Conservation (phyloP, 2,113 vertebrate species). For the Eurystomus gularis region DNA sequence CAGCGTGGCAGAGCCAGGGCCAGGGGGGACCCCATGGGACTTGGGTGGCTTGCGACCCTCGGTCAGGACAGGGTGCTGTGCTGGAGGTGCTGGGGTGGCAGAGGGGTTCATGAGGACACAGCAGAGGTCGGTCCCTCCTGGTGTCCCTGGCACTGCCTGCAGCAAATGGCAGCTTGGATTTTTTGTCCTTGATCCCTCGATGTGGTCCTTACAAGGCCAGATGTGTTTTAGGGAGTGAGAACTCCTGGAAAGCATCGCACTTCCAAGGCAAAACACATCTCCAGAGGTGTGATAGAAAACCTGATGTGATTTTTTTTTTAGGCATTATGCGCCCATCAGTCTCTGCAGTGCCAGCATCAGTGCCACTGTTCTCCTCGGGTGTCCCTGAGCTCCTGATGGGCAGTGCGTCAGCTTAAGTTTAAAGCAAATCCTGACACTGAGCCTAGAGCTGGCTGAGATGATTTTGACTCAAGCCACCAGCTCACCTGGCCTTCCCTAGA, state of each 20-base stretch:
- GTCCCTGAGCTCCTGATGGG: background rate
- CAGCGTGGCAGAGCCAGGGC: background rate
- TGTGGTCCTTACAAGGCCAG: rapidly evolving
- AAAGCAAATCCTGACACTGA: background rate
- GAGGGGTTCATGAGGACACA: rapidly evolving
- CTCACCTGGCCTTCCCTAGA: background rate
- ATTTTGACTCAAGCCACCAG: background rate
- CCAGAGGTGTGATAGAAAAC: background rate
- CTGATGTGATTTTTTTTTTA: background rate
- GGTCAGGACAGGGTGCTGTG: background rate
- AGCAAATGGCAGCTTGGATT: background rate
- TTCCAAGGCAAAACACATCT: background rate
- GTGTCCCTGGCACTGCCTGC: background rate
- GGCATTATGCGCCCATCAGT: background rate
- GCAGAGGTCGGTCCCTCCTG: background rate
- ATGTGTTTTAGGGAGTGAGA: background rate
- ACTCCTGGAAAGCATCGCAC: background rate
- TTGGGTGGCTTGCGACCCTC: background rate
- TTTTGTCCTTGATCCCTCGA: background rate
- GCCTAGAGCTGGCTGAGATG: background rate
- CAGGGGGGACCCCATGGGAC: background rate
- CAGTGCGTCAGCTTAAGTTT: background rate
- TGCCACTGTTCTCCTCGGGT: background rate
- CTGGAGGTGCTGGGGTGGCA: rapidly evolving
- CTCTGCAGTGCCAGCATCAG: background rate